Percentiles rank a stretch among this genome's conserved stretches.
Conservation (phyloP, 2,113 vertebrate species). For the Emydura subglobosa region DNA sequence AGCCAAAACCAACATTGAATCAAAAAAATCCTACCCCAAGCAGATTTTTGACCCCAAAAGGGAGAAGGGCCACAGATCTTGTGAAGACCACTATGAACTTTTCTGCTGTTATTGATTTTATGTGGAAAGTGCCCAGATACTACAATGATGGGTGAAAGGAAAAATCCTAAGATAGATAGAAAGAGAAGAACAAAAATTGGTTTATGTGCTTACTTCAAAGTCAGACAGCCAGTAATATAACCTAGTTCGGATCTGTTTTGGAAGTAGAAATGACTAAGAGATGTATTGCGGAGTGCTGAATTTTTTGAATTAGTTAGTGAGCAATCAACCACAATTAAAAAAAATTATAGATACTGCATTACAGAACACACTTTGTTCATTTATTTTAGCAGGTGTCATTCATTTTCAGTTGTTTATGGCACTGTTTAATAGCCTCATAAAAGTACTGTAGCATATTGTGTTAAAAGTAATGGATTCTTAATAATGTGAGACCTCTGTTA, state of each 20-base stretch:
- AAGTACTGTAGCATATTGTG: slow-evolving; percentile 56
- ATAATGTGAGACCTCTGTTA: slow-evolving; percentile 49
- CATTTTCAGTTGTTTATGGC: slow-evolving; percentile 78
- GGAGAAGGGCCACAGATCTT: not conserved
- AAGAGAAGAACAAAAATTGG: not conserved
- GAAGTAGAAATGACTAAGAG: slow-evolving; percentile 43
- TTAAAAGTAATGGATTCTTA: slow-evolving; percentile 71
- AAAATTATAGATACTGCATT: slow-evolving; percentile 62
- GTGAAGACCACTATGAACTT: not conserved
- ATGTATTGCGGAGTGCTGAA: slow-evolving; percentile 54
- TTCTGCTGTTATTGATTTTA: not conserved
- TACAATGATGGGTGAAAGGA: not conserved
- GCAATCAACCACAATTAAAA: slow-evolving; percentile 70
- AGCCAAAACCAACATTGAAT: not conserved
- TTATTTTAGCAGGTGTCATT: slow-evolving; percentile 76
- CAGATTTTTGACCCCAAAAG: not conserved
- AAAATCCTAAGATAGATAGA: not conserved
- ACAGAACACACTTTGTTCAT: slow-evolving; percentile 72
- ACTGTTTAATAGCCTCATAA: slow-evolving; percentile 63
- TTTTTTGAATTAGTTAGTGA: slow-evolving; percentile 48
- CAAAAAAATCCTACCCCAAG: not conserved
- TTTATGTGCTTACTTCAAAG: slow-evolving; percentile 32
- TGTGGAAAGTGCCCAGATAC: not conserved
- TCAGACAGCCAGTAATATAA: not conserved
- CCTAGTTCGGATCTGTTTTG: too few relatives aligned